Evolutionary conservation across 1,140 invertebrate species (phyloP).

Genomic region (Tetragonula clypearis): DNA sequence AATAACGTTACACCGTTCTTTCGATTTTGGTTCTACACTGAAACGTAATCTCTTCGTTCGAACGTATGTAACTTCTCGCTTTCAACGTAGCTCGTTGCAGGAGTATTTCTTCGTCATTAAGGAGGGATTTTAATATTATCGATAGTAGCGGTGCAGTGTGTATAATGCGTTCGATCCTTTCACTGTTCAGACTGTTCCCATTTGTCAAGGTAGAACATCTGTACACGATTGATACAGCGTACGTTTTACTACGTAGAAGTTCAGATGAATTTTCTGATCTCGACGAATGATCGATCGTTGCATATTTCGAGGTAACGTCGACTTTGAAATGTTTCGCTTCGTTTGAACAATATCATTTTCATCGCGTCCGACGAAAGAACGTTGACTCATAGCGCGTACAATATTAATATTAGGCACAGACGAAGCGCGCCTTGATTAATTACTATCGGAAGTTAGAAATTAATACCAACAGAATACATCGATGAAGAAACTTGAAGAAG

Average conservation of each 20-base stretch:
- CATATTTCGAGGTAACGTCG: not conserved
- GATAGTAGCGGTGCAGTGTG: not conserved
- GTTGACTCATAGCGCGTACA: not conserved
- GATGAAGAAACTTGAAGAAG: not conserved
- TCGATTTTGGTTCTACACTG: too few relatives aligned
- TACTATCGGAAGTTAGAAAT: not conserved
- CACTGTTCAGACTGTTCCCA: constrained; percentile 27
- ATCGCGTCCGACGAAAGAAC: not conserved
- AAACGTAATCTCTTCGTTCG: too few relatives aligned
- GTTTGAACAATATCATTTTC: not conserved
- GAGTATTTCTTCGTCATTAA: too few relatives aligned
- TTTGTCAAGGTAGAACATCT: constrained; percentile 34
- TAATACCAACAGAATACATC: not conserved
- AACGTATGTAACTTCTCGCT: too few relatives aligned
- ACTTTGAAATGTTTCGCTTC: not conserved
- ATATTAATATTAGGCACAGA: not conserved
- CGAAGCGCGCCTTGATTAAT: too few relatives aligned
- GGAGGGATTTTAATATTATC: too few relatives aligned
- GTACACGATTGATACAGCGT: not conserved
- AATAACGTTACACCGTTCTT: too few relatives aligned
- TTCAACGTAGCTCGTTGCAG: too few relatives aligned
- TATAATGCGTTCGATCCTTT: constrained; percentile 37
- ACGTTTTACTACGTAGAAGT: not conserved
- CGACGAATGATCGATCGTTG: too few relatives aligned
- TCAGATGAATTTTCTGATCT: not conserved